A percentile compares a stretch with the other conserved stretches of the same genome.
Evolutionary conservation across 2,113 vertebrate genomes (phyloP).

Genomic region (Oreochromis niloticus): DNA sequence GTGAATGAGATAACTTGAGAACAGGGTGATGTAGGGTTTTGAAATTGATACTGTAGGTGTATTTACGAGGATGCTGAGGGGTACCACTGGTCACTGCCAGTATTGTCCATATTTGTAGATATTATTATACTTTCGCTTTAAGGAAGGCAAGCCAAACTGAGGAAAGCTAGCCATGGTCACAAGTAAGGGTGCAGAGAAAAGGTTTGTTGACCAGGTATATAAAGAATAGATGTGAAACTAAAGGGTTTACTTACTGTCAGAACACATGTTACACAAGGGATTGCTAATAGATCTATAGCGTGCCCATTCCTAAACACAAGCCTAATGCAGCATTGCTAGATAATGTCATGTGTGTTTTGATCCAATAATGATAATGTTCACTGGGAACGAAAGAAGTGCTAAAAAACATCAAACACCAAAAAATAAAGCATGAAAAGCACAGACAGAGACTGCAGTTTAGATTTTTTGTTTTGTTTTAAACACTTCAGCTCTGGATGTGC

Average conservation of each 20-base stretch:
- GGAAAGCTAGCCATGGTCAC: not conserved
- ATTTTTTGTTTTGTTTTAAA: not conserved
- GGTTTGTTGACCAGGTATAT: not conserved
- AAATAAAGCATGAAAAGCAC: not conserved
- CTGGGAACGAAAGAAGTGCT: fast-evolving
- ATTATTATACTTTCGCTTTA: not conserved
- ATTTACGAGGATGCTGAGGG: fast-evolving
- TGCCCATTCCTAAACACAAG: not conserved
- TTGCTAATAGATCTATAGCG: not conserved
- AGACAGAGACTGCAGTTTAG: not conserved
- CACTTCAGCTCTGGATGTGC: not conserved
- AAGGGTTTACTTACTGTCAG: not conserved
- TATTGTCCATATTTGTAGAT: not conserved
- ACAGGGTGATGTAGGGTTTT: not conserved
- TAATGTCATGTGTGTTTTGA: not conserved
- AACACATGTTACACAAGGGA: not conserved
- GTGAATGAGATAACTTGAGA: not conserved
- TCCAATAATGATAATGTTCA: fast-evolving
- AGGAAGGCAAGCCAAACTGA: not conserved
- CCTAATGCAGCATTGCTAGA: not conserved
- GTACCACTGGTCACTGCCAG: fast-evolving
- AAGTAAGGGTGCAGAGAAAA: not conserved
- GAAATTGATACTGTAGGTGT: not conserved
- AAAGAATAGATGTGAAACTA: not conserved
- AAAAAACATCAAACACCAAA: not conserved